Evolutionary conservation across 2,113 vertebrate genomes (phyloP), one percentile per base, ranked within the genome.

Genomic region (Epinephelus lanceolatus): DNA sequence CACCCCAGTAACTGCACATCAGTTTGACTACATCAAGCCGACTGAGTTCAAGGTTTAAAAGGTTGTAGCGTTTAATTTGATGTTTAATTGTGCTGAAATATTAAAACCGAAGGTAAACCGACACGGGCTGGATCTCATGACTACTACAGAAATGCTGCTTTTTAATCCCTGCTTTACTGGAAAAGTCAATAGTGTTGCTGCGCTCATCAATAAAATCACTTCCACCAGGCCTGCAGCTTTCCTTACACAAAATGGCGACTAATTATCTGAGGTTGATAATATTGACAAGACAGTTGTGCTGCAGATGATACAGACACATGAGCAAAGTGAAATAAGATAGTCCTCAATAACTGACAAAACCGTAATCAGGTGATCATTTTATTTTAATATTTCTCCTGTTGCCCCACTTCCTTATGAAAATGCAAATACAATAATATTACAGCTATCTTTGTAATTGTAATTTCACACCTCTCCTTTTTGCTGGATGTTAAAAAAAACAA

Each of bases 141-240:
- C 86, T 53, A 53, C 80, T 42, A 68, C 55, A 76, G 77, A 93
- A 89, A 86, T 66, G 69, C 68, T 61, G 68, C 82, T 79, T 91
- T 89, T 92, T 84, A 87, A 93, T 91, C 86, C 84, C 78, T 82
- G 60, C 83, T 66, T 93, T 93, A 91, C 90, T 90, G 93, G 91
- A 95, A 94, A 91, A 93, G 91, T 94, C 94, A 85, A 94, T 94
- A 92, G 87, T 81, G 90, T 89, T 87, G 81, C 90, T 83, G 67
- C 49, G 68, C 91, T 91, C 87, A 84, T 94, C 93, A 90, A 95
- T 94, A 94, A 81, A 87, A 83, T 79, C 91, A 90, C 93, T 92
- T 94, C 92, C 90, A 91, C 87, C 77, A 45, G 67, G 90, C 79
- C 83, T 33, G 87, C 91, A 87, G 91, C 85, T 88, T 88, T 80